These are phyloP conservation scores for Caenorhabditis imperialis DNA, from an alignment of 2,888 invertebrate species.

Conservation along the genomic window DNA sequence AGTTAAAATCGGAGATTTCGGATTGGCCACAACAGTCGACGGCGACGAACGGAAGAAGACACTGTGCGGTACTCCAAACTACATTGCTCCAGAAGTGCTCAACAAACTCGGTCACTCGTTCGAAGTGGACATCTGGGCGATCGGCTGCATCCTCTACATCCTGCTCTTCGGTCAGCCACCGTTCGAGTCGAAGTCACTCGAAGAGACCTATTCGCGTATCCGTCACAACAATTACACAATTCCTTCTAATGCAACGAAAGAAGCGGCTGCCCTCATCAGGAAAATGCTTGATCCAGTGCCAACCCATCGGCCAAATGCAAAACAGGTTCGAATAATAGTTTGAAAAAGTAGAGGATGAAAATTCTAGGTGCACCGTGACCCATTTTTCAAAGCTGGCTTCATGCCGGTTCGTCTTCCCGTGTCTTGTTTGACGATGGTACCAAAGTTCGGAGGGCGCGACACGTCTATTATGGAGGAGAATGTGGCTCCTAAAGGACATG, in stretches of 20 bases:
- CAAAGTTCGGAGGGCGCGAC: slow-evolving; percentile 82
- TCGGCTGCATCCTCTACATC: slow-evolving; percentile 95
- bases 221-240: slow-evolving; percentile 78
- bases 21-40: slow-evolving; percentile 63
- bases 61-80: slow-evolving; percentile 78
- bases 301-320: slow-evolving; percentile 79
- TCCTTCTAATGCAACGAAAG: slow-evolving; percentile 79
- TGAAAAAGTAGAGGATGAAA: slow-evolving; percentile 3
- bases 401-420: slow-evolving; percentile 89
- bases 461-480: slow-evolving; percentile 33
- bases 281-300: slow-evolving; percentile 68
- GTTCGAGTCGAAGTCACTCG: slow-evolving; percentile 84
- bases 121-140: too few species aligned
- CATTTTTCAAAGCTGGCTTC: slow-evolving; percentile 82
- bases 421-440: slow-evolving; percentile 94
- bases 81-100: slow-evolving; percentile 86
- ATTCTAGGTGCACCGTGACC: slow-evolving; percentile 17
- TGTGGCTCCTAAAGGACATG: not conserved
- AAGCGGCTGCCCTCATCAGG: slow-evolving; percentile 80
- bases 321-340: slow-evolving; percentile 70
- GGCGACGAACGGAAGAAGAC: slow-evolving; percentile 53
- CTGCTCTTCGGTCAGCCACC: slow-evolving; percentile 93
- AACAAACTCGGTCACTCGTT: slow-evolving; percentile 87
- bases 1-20: too few species aligned
- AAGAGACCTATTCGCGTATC: slow-evolving; percentile 80